Conservation (phyloP, 2,888 invertebrate genomes). For the Sinopyrophorus schimmeli region DNA sequence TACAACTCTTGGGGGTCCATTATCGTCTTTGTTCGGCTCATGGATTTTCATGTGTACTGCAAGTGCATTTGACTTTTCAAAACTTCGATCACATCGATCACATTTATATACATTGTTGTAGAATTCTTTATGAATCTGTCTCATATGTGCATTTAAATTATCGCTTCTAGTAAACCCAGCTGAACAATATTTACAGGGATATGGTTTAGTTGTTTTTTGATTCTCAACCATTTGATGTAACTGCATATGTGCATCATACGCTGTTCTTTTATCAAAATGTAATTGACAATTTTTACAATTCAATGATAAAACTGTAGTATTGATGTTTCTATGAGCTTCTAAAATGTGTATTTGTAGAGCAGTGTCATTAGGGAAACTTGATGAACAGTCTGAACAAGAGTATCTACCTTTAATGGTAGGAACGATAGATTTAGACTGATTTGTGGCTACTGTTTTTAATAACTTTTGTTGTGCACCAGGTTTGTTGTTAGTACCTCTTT, state of each 20-base stretch:
- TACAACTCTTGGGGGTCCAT: conserved; percentile 41
- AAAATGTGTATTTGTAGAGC: conserved; percentile 51
- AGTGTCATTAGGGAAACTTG: conserved; percentile 47
- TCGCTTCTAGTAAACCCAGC: conserved; percentile 66
- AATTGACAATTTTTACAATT: conserved; percentile 64
- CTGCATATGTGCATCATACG: conserved; percentile 61
- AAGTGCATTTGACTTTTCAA: conserved; percentile 65
- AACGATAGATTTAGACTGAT: conserved; percentile 49
- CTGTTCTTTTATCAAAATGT: conserved; percentile 63
- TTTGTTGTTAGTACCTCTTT: conserved; percentile 57
- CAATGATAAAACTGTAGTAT: conserved; percentile 45
- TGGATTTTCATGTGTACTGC: conserved; percentile 66
- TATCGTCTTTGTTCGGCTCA: conserved; percentile 56
- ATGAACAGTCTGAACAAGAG: conserved; percentile 45
- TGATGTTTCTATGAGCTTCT: conserved; percentile 50
- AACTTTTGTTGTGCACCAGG: background rate
- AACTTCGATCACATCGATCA: conserved; percentile 65
- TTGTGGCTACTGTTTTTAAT: conserved; percentile 6
- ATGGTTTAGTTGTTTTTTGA: conserved; percentile 39
- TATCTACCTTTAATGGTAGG: conserved; percentile 35
- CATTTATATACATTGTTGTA: conserved; percentile 60
- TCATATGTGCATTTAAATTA: conserved; percentile 66
- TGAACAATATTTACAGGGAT: conserved; percentile 65
- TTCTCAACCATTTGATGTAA: conserved; percentile 57
- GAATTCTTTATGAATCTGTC: conserved; percentile 60